These are phyloP conservation scores for Lycaena phlaeas DNA, from an alignment of 2,888 invertebrate genomes.

Conservation along the genomic window DNA sequence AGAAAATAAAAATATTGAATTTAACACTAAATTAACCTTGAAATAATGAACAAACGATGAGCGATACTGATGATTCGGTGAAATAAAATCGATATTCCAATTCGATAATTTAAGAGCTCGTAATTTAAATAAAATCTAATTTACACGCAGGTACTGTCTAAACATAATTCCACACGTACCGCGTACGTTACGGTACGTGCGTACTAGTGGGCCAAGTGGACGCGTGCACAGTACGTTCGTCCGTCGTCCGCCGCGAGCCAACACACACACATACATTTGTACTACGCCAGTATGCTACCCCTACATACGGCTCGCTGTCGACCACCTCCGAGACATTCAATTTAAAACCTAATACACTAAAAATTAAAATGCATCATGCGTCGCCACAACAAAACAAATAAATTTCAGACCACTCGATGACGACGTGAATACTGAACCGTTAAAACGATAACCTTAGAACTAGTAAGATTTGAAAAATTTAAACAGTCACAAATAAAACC, in stretches of 20 bases:
- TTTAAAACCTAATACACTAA: slow-evolving; percentile 38
- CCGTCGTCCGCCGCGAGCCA: slow-evolving; percentile 25
- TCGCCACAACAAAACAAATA: slow-evolving; percentile 32
- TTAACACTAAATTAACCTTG: no score
- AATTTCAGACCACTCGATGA: slow-evolving; percentile 34
- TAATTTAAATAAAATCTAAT: no score
- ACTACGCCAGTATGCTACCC: slow-evolving; percentile 66
- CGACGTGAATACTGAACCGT: slow-evolving; percentile 41
- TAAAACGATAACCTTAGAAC: slow-evolving; percentile 27
- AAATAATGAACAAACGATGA: no score
- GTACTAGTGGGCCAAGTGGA: neutral
- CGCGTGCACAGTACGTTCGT: slow-evolving; percentile 19
- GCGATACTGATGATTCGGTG: no score
- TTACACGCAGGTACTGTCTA: neutral
- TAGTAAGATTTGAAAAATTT: slow-evolving; percentile 37
- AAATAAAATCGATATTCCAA: no score
- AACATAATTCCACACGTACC: neutral
- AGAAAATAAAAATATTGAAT: no score
- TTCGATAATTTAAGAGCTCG: no score
- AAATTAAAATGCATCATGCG: slow-evolving; percentile 46
- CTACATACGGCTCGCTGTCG: slow-evolving; percentile 41
- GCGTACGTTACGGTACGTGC: no score
- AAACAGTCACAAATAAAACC: slow-evolving; percentile 34
- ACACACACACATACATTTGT: slow-evolving; percentile 60
- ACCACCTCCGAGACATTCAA: slow-evolving; percentile 36